Percentiles rank a stretch among this genome's conserved stretches.
These are phyloP conservation scores for Dinothrombium tinctorium DNA, from an alignment of 1,140 invertebrate genomes.

Conservation along the genomic window DNA sequence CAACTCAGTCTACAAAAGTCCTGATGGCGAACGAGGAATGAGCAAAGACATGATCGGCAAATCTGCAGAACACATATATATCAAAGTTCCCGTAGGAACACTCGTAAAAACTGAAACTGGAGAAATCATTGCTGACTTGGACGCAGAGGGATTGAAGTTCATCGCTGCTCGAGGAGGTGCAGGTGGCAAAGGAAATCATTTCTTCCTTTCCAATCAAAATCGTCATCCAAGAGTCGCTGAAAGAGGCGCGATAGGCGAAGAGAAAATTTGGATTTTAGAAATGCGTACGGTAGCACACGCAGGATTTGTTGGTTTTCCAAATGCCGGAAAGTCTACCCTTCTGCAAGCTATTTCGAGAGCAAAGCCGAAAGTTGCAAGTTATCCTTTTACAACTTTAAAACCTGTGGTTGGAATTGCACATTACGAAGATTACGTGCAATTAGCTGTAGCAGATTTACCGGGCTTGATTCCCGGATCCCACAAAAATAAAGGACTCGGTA, in stretches of 20 bases:
- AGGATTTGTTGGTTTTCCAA: constrained; percentile 81
- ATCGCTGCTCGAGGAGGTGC: constrained; percentile 77
- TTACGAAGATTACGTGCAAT: constrained; percentile 79
- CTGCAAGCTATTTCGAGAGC: constrained; percentile 70
- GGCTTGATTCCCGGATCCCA: constrained; percentile 75
- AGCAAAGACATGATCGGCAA: constrained; percentile 59
- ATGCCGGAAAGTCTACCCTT: constrained; percentile 88
- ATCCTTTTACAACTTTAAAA: constrained; percentile 84
- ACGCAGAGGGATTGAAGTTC: constrained; percentile 47
- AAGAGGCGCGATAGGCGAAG: constrained; percentile 61
- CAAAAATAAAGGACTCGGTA: constrained; percentile 65
- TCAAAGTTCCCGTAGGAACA: constrained; percentile 29
- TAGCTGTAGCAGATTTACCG: constrained; percentile 79
- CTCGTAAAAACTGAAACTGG: constrained; percentile 13
- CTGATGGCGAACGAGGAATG: constrained; percentile 42
- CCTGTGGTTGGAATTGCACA: constrained; percentile 75
- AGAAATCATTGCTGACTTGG: constrained; percentile 37
- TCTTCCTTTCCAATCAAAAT: constrained; percentile 54
- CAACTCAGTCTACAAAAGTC: constrained; percentile 30
- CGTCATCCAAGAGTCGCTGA: constrained; percentile 66
- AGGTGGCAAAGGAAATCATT: constrained; percentile 82
- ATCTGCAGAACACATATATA: constrained; percentile 47
- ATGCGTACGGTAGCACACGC: constrained; percentile 77
- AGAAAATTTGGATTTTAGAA: constrained; percentile 43
- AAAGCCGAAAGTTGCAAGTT: constrained; percentile 73